A percentile compares a stretch with the other conserved stretches of the same genome.
phyloP scores from a whole-genome alignment of 2,113 vertebrate genomes.

The Oncorhynchus tshawytscha region DNA sequence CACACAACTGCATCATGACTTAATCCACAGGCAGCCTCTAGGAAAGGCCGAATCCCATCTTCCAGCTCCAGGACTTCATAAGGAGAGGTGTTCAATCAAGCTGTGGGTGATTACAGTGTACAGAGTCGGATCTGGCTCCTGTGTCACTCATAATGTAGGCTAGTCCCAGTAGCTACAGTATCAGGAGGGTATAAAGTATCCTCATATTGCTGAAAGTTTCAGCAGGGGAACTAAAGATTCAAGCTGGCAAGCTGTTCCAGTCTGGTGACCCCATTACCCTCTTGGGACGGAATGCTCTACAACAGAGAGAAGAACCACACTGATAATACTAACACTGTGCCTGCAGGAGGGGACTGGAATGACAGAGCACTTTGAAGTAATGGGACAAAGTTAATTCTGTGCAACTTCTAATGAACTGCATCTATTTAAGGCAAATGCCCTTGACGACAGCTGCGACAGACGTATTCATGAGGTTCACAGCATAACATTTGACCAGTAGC shows the following conservation, averaged over 20 bases:
- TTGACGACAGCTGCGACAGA: too few relatives aligned
- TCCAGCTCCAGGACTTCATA: not conserved
- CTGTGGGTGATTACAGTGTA: not conserved
- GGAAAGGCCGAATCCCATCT: not conserved
- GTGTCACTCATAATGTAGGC: not conserved
- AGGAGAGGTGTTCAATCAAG: not conserved
- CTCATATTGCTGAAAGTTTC: not conserved
- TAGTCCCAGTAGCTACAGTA: not conserved
- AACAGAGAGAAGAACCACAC: not conserved
- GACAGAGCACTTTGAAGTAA: not conserved
- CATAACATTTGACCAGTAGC: too few relatives aligned
- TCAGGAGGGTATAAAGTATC: not conserved
- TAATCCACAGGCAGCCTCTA: too few relatives aligned
- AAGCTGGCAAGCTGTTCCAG: conserved; percentile 7
- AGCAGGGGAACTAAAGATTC: conserved; percentile 27
- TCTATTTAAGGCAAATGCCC: too few relatives aligned
- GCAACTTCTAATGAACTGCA: not conserved
- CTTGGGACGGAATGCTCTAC: not conserved
- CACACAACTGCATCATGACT: too few relatives aligned
- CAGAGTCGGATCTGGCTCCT: not conserved
- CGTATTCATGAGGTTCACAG: too few relatives aligned
- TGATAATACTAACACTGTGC: not conserved
- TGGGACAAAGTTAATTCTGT: not conserved
- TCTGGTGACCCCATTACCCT: conserved; percentile 16
- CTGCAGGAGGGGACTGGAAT: not conserved